Conservation (phyloP, 2,888 invertebrate genomes). For the Tromatobia lineatoria region DNA sequence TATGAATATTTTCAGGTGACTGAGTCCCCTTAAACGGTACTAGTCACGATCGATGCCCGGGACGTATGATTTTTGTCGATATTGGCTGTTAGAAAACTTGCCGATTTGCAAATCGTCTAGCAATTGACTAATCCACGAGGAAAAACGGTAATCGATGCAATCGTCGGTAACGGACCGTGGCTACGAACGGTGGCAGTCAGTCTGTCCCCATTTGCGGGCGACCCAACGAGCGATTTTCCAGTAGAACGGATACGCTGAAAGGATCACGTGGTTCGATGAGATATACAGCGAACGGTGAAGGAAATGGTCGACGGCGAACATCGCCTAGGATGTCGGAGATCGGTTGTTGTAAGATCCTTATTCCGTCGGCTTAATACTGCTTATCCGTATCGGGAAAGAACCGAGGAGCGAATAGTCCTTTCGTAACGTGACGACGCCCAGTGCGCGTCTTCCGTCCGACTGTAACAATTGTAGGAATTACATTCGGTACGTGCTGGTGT, state of each 20-base stretch:
- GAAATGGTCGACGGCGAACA: slow-evolving; percentile 56
- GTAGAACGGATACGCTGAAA: slow-evolving; percentile 61
- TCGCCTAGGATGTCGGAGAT: slow-evolving; percentile 42
- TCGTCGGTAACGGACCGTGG: slow-evolving; percentile 44
- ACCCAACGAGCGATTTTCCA: slow-evolving; percentile 55
- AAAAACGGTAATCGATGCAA: slow-evolving; percentile 53
- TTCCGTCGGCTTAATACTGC: slow-evolving; percentile 11
- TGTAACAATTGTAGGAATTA: slow-evolving; percentile 43
- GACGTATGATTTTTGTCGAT: not conserved
- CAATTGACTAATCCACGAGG: slow-evolving; percentile 46
- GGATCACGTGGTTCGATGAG: slow-evolving; percentile 40
- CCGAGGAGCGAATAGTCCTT: slow-evolving; percentile 28
- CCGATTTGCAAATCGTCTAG: slow-evolving; percentile 3
- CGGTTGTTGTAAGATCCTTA: slow-evolving; percentile 39
- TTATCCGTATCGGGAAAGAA: slow-evolving; percentile 36
- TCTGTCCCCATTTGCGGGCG: slow-evolving; percentile 51
- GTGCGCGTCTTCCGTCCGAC: slow-evolving; percentile 37
- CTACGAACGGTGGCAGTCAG: slow-evolving; percentile 10
- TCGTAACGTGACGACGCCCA: slow-evolving; percentile 52
- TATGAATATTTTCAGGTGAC: no score
- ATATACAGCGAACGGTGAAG: slow-evolving; percentile 36
- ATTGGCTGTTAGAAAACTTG: not conserved
- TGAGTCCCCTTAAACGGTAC: no score
- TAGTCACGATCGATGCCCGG: no score
- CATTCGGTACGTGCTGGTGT: slow-evolving; percentile 27